These are phyloP conservation scores for Flexamia atlantica DNA, from an alignment of 2,888 invertebrate species.

Conservation along the genomic window DNA sequence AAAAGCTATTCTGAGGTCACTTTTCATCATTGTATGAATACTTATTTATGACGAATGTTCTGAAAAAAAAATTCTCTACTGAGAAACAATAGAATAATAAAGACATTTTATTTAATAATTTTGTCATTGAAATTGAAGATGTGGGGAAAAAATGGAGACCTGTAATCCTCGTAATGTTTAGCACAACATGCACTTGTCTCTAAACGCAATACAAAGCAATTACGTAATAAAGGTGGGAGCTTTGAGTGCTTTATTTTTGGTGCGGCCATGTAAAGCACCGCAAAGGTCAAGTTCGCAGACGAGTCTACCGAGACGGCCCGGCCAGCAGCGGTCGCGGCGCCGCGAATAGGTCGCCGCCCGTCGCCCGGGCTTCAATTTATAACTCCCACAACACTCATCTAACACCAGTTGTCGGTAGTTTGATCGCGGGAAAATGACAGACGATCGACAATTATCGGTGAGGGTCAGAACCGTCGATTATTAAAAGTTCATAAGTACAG, in stretches of 20 bases:
- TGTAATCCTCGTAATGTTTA: no score
- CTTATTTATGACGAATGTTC: no score
- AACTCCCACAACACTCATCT: conserved; percentile 11
- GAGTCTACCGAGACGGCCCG: background rate
- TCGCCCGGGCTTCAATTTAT: conserved; percentile 5
- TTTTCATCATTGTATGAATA: no score
- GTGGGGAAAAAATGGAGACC: no score
- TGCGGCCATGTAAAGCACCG: background rate
- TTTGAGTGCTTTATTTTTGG: conserved; percentile 7
- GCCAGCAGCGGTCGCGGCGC: background rate
- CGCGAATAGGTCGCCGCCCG: background rate
- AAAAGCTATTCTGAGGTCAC: no score
- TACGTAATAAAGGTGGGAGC: background rate
- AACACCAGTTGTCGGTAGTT: background rate
- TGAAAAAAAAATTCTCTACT: no score
- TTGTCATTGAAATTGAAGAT: no score
- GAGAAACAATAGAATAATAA: no score
- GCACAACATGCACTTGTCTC: no score
- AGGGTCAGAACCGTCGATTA: background rate
- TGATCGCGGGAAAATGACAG: background rate
- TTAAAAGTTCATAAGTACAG: no score
- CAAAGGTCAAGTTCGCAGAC: conserved; percentile 23
- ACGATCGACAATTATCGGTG: background rate
- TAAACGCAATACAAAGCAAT: no score
- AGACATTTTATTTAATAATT: no score